Evolutionary conservation across 2,113 vertebrate genomes (phyloP), one percentile per base, ranked within the genome.

Genomic region (Chloebia gouldiae): DNA sequence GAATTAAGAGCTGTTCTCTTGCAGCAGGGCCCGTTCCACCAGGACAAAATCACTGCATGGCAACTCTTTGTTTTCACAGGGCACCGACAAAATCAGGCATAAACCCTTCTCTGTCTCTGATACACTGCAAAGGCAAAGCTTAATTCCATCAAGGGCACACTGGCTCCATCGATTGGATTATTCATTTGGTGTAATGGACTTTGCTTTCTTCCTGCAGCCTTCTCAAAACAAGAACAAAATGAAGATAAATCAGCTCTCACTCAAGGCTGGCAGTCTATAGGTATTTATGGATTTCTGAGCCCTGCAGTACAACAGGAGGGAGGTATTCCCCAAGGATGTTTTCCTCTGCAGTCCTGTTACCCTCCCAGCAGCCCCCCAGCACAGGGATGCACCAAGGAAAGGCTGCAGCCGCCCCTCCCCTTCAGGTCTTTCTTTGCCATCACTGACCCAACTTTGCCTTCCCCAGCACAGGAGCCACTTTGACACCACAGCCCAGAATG

Each of bases 141-240:
- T 93, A 54, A 92, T 96, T 96, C 94, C 94, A 97, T 92, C 96
- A 97, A 97, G 94, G 92, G 72, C 95, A 96, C 89, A 56, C 94
- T 17, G 76, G 91, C 88, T 95, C 71, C 76, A 96, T 97, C 80
- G 86, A 96, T 94, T 93, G 91, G 92, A 96, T 97, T 96, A 92
- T 97, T 96, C 92, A 95, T 93, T 95, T 81, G 82, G 60, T 80
- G 60, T 97, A 95, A 97, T 93, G 94, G 92, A 93, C 88, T 94
- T 90, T 68, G 51, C 79, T 84, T 78, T 96, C 91, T 94, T 96
- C 94, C 94, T 93, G 95, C 82, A 93, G 94, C 94, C 87, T 78
- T 75, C 88, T 84, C 86, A 71, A 96, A 94, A 72, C 86, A 83
- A 78, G 72, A 90, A 66, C 91, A 78, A 88, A 96, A 96, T 49